Conservation (phyloP, 2,113 vertebrate genomes). For the Zosterops japonicus region DNA sequence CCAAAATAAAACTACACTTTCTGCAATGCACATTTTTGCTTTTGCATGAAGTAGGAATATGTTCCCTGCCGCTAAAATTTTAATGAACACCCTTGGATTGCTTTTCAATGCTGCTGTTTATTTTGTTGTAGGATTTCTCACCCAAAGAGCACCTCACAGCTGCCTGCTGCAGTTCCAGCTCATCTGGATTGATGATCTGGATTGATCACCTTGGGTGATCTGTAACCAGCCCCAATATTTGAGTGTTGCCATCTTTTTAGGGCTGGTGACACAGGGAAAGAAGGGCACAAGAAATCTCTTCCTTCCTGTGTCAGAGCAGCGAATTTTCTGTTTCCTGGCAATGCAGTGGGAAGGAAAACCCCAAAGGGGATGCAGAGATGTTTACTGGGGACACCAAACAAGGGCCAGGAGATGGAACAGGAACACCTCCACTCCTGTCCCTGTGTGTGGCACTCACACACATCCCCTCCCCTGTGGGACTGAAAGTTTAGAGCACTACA, state of each 20-base stretch:
- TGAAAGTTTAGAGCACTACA: neutral
- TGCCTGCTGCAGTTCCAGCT: neutral
- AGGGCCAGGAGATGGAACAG: neutral
- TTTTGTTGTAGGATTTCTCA: neutral
- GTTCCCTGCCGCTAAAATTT: neutral
- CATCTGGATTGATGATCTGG: neutral
- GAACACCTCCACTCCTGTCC: neutral
- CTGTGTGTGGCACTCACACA: neutral
- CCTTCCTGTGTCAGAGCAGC: neutral
- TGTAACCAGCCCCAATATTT: neutral
- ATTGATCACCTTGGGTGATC: neutral
- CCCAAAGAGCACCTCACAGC: neutral
- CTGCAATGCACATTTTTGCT: neutral
- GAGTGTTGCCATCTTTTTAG: neutral
- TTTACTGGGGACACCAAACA: neutral
- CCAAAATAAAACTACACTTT: neutral
- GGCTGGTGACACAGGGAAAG: neutral
- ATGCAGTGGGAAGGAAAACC: neutral
- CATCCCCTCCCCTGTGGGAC: neutral
- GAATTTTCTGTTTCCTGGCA: neutral
- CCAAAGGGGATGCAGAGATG: neutral
- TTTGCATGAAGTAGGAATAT: neutral
- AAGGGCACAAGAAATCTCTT: neutral
- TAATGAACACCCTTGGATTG: neutral
- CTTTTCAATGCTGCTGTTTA: neutral